These are phyloP conservation scores for Himantopus leucocephalus DNA, from an alignment of 2,113 vertebrate species.

Conservation along the genomic window DNA sequence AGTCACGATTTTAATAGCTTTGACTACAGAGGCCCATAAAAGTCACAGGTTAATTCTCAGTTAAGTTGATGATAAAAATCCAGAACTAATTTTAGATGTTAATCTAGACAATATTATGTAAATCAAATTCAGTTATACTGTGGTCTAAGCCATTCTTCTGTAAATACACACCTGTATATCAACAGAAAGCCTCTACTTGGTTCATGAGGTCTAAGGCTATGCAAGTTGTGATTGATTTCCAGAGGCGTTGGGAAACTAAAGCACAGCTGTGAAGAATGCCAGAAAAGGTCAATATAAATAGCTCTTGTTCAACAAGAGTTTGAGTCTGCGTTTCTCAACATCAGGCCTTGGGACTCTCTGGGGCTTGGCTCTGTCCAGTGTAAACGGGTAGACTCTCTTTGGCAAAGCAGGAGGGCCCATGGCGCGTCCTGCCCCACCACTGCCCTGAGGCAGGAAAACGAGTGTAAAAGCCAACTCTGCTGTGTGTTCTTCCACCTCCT, in stretches of 20 bases:
- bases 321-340: background rate
- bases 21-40: background rate
- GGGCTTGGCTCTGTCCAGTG: background rate
- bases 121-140: background rate
- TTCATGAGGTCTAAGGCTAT: background rate
- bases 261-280: background rate
- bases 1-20: background rate
- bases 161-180: background rate
- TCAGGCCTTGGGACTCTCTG: background rate
- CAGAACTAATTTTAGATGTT: background rate
- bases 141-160: background rate
- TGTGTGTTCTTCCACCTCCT: background rate
- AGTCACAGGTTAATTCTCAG: background rate
- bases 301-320: background rate
- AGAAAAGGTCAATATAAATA: background rate
- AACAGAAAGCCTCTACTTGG: background rate
- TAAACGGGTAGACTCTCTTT: background rate
- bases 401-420: background rate
- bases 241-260: background rate
- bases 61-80: background rate
- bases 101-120: background rate
- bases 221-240: background rate
- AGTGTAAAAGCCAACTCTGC: background rate
- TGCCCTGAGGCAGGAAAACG: rapidly evolving
- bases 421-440: background rate